Evolutionary conservation across 2,888 invertebrate genomes (phyloP), one percentile per base, ranked within the genome.

Genomic region (Sialis fuliginosa): DNA sequence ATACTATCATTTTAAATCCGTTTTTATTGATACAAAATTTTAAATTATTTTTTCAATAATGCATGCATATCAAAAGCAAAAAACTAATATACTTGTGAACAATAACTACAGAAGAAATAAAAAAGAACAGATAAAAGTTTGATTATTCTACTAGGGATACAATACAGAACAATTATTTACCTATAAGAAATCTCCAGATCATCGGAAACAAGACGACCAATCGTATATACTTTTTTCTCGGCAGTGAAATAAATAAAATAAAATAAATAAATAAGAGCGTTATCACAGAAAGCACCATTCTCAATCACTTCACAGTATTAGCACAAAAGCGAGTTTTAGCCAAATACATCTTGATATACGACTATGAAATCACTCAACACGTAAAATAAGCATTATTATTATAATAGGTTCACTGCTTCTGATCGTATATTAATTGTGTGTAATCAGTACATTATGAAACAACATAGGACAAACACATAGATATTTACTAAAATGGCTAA

Each of bases 211-310:
- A 13, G 42, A 42, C 42, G 6, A 31, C 22, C 22, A 22, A 22
- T 22, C 22, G 22, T 22, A 22, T 22, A 22, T 22, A 8, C 10
- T 42, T 42, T 13, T 13, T 30, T 31, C 10, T 42, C 31, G 42
- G 22, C 22, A 42, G 31, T 30, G n/a, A 42, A 42, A 6, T 6
- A 39, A 22, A 22, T 22, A 39, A 39, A 10, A 39, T 39, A 31
- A 42, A 42, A 42, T 31, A 42, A 42, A 37, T 37, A 42, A 30
- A 42, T 31, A 42, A 30, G 31, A 42, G 30, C 31, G 30, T 31
- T 42, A 31, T 42, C 42, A 42, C 42, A 42, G 8, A 42, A 42
- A 42, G 42, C 42, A 42, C 42, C 42, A 9, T 42, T 42, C 37
- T 37, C 37, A n/a, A 37, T 37, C 37, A 37, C 37, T 37, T 37